These are phyloP conservation scores for Desmophyllum pertusum DNA, from an alignment of 92 coral and sea anemone species.

Conservation along the genomic window DNA sequence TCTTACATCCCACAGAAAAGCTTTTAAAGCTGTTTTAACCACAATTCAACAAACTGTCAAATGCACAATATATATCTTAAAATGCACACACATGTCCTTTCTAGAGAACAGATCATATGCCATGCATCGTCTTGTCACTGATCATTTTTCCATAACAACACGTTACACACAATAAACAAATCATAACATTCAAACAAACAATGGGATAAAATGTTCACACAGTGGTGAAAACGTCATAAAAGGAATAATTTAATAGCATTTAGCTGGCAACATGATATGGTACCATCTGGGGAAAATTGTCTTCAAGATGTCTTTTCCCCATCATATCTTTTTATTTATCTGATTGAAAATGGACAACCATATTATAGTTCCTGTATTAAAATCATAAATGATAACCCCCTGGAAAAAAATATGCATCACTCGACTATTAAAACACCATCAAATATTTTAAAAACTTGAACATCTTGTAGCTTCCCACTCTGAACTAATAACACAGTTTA, in stretches of 20 bases:
- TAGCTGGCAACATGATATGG: background rate
- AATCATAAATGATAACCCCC: background rate
- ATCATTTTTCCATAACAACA: constrained; percentile 18
- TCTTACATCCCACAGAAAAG: background rate
- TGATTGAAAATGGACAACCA: background rate
- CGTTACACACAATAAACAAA: background rate
- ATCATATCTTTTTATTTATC: background rate
- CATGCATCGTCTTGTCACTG: background rate
- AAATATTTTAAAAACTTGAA: background rate
- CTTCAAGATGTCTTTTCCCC: background rate
- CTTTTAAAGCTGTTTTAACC: constrained; percentile 20
- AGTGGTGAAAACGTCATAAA: background rate
- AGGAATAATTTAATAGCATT: background rate
- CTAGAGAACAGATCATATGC: background rate
- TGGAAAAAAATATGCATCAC: background rate
- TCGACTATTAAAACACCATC: background rate
- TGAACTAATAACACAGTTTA: background rate
- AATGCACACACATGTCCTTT: constrained; percentile 7
- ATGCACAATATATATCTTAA: background rate
- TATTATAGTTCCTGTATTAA: background rate
- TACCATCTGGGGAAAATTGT: background rate
- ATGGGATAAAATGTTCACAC: background rate
- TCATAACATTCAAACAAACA: constrained; percentile 12
- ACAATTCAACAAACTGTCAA: background rate
- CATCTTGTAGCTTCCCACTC: background rate